phyloP scores from a whole-genome alignment of 2,888 invertebrate genomes.

The Ferdinandea cuprea region DNA sequence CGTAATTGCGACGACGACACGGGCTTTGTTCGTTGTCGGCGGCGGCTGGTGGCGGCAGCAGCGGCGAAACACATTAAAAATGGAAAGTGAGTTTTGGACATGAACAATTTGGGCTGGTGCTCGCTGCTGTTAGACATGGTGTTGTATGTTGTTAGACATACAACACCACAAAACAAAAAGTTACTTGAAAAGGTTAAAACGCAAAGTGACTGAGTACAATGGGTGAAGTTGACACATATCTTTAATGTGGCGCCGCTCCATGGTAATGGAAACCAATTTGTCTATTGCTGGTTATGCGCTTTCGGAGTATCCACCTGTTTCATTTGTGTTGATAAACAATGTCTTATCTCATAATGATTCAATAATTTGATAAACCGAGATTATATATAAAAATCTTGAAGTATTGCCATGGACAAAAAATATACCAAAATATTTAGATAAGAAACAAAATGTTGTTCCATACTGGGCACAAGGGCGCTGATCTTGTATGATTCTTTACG shows the following conservation, averaged over 20 bases:
- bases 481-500: no score
- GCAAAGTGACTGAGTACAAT: conserved; percentile 1
- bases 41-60: conserved; percentile 14
- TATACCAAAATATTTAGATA: no score
- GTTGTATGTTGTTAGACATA: conserved; percentile 29
- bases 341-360: no score
- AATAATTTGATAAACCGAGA: no score
- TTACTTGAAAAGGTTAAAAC: conserved; percentile 19
- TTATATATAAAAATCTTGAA: no score
- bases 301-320: no score
- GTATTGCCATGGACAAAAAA: no score
- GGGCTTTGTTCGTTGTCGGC: conserved; percentile 46
- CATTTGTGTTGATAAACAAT: no score
- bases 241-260: neutral
- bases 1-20: conserved; percentile 56
- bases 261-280: neutral
- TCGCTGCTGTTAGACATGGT: conserved; percentile 41
- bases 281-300: neutral
- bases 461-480: no score
- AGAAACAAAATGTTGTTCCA: no score
- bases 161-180: no score
- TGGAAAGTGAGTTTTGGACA: conserved; percentile 63
- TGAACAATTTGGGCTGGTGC: conserved; percentile 57
- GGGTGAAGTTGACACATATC: conserved; percentile 8
- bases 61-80: conserved; percentile 35